Evolutionary conservation across 2,113 vertebrate genomes (phyloP), one percentile per base, ranked within the genome.

Genomic region (Speoplatyrhinus poulsoni): DNA sequence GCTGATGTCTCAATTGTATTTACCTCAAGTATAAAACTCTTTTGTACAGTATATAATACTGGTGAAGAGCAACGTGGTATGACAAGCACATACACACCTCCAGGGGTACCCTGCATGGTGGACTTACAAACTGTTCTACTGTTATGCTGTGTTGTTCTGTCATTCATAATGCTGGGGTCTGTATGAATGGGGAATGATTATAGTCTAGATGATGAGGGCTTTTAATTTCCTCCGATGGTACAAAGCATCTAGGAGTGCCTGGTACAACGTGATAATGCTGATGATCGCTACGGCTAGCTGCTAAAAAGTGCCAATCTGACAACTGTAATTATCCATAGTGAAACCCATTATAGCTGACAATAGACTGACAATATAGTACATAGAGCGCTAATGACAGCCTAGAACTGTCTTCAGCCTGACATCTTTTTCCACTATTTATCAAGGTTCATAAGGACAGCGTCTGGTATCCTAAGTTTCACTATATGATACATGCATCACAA

Each of bases 11-110:
- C 36, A 7, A 9, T 54, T 46, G 48, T 32, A 32, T 48, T 79
- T 66, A 60, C 55, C 66, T 72, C 60, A 60, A 70, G 73, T 60
- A n/a, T 62, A 65, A 69, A 79, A 26, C 59, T 81, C 59, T 12
- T 89, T 15, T 63, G 84, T 87, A 72, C 79, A 82, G 84, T 87
- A 72, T 81, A 82, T 84, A 76, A 85, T 87, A 49, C 46, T 49
- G 67, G 54, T 13, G 50, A 67, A 75, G 48, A 26, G 62, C 62
- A 79, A 47, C 54, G 73, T 49, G 54, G 19, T 46, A 61, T n/a
- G 52, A 69, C 62, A 70, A 48, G 65, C 41, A 65, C 4, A 65
- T 15, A 53, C 47, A 66, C 60, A 66, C 49, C 11, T 71, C 8
- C 61, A 36, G 50, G 16, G 19, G 50, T 46, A n/a, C 46, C 17